A percentile compares a stretch with the other conserved stretches of the same genome.
Evolutionary conservation across 2,113 vertebrate species (phyloP).

Genomic region (Charadrius vociferus): DNA sequence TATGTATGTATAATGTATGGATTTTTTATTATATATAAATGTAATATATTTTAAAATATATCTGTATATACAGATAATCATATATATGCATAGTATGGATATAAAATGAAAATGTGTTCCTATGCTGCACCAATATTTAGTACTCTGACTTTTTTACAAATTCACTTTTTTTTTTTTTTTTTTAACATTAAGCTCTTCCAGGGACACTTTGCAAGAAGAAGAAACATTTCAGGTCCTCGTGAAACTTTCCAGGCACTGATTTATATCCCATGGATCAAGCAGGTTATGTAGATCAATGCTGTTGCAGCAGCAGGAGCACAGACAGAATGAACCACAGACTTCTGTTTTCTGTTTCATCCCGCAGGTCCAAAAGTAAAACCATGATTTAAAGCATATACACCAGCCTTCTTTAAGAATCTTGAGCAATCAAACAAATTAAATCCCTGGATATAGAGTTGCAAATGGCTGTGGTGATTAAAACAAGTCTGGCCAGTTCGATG

Average conservation of each 20-base stretch:
- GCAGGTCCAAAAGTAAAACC: neutral
- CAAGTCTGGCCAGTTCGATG: fast-evolving
- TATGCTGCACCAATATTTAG: neutral
- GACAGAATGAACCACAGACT: neutral
- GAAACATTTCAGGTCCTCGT: neutral
- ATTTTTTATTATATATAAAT: neutral
- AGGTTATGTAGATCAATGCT: neutral
- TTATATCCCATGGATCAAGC: neutral
- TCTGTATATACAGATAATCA: neutral
- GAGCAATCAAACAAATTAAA: neutral
- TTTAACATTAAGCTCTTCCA: neutral
- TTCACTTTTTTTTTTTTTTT: neutral
- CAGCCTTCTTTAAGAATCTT: neutral
- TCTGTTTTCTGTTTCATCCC: neutral
- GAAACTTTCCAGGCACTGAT: neutral
- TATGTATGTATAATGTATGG: neutral
- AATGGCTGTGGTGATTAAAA: neutral
- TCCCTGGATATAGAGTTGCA: neutral
- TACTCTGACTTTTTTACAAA: neutral
- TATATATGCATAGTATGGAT: neutral
- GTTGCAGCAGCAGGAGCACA: neutral
- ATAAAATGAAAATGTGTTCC: conserved; percentile 44
- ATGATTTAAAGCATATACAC: neutral
- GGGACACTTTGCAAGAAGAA: neutral
- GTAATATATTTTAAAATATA: neutral